Evolutionary conservation across 2,113 vertebrate genomes (phyloP), one percentile per base, ranked within the genome.

Genomic region (Vanacampus margaritifer): DNA sequence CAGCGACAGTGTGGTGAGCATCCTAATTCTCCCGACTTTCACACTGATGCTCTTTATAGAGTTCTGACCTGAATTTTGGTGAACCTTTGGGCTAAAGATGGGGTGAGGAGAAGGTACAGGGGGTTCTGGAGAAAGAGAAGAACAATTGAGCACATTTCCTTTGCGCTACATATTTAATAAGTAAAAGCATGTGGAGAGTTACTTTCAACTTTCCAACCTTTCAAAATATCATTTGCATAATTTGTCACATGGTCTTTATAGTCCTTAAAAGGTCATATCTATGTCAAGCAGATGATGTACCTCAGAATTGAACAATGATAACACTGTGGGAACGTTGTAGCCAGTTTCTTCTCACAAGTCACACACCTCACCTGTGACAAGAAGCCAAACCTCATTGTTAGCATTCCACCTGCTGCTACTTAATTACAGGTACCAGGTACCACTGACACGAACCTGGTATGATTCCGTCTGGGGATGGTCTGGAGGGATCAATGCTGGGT

Each of bases 91-190:
- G 58, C 43, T 71, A 37, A 9, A n/a, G 45, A 5, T 5, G 45
- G 5, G 45, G 8, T 21, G 48, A n/a, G 45, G 8, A 23, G 21
- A 9, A 50, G 46, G 17, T 5, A n/a, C 6, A 37, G 37, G 70
- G 78, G 67, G 64, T 70, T 78, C 71, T 71, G 65, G 64, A 62
- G 62, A 53, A 74, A 78, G 68, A 16, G 26, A 13, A 73, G 56
- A 64, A 68, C 67, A 79, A 87, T 68, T 69, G 71, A 76, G 69
- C 83, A 86, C 83, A 85, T 89, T 89, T 90, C 84, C 86, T 86
- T 65, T 84, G 75, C 75, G 72, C 75, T 88, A 76, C 88, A 89
- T 88, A 85, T 91, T 89, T 89, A 86, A 89, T 88, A 88, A 90
- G 77, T 68, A 67, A 76, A 84, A 87, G 87, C 83, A n/a, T n/a